Base-by-base conservation (phyloP, 2,113 vertebrate genomes). In the Istiophorus platypterus region DNA sequence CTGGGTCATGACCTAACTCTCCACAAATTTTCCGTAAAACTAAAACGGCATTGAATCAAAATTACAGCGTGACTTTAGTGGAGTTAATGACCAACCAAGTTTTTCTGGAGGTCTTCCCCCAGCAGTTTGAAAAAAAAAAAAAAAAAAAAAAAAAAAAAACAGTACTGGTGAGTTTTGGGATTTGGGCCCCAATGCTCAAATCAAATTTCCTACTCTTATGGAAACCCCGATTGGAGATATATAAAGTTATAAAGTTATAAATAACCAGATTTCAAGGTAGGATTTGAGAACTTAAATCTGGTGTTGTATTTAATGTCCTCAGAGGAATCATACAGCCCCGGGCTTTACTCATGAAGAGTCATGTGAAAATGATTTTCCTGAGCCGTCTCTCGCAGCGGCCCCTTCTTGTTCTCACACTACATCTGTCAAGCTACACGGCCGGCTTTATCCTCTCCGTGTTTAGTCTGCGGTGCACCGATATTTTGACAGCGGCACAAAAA, bases 401-500 rank as follows among this genome's bases (percentile, higher is more conserved):
- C 20, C 27, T 51, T 65, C 52, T 49, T 39, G 26, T 75, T 69
- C 76, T 88, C 75, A 72, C 57, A 72, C 87, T 77, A 20, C 76
- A 82, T 91, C 78, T 56, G 64, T 86, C 84, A 72, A 42, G 67
- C 68, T 78, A 66, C 81, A 81, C 76, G 22, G 72, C 59, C 13
- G 29, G 31, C 72, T 31, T 26, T 51, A 68, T 83, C 75, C 82
- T 57, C 69, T 64, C 39, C 52, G 47, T 92, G 94, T 95, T 95
- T 93, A 93, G 93, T 95, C 93, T 95, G 86, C 27, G n/a, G 62
- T 52, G 17, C 57, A n/a, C 76, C 22, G 66, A 82, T 93, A 87
- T 94, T 94, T 92, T 93, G 92, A 94, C 93, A 94, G 79, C 51
- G 24, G 24, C 42, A 78, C 80, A 88, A 90, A 88, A 92, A 90